Evolutionary conservation across 2,797 vertebrate species (phyloP).

Genomic region (Brotula barbata): DNA sequence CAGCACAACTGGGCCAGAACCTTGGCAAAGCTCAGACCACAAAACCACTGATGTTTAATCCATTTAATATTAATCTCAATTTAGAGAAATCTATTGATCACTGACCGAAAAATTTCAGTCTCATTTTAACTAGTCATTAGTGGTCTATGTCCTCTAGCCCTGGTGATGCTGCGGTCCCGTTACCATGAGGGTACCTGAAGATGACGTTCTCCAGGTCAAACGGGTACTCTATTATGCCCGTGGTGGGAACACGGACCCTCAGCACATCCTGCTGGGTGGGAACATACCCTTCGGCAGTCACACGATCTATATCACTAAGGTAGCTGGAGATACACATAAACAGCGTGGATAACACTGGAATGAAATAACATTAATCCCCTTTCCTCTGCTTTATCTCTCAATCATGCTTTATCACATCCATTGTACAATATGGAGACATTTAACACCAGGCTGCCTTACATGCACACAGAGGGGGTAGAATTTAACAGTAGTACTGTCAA

Average conservation of each 20-base stretch:
- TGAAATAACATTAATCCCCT: constrained; percentile 25
- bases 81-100: background rate
- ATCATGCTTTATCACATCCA: background rate
- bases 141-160: constrained; percentile 60
- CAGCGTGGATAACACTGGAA: constrained; percentile 50
- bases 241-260: constrained; percentile 82
- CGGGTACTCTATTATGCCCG: constrained; percentile 84
- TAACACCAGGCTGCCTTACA: background rate
- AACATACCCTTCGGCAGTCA: constrained; percentile 76
- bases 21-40: constrained; percentile 47
- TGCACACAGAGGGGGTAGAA: background rate
- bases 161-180: constrained; percentile 47
- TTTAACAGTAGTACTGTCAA: constrained; percentile 36
- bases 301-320: constrained; percentile 78
- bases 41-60: constrained; percentile 63
- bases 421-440: background rate
- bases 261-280: constrained; percentile 84
- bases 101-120: background rate
- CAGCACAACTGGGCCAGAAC: constrained; percentile 53
- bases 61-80: constrained; percentile 5
- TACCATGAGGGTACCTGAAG: constrained; percentile 77
- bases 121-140: constrained; percentile 43
- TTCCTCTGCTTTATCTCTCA: constrained; percentile 4
- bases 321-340: constrained; percentile 77
- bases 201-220: constrained; percentile 84